Evolutionary conservation across 2,797 vertebrate species (phyloP), one percentile per base, ranked within the genome.

Genomic region (Pristis pectinata): DNA sequence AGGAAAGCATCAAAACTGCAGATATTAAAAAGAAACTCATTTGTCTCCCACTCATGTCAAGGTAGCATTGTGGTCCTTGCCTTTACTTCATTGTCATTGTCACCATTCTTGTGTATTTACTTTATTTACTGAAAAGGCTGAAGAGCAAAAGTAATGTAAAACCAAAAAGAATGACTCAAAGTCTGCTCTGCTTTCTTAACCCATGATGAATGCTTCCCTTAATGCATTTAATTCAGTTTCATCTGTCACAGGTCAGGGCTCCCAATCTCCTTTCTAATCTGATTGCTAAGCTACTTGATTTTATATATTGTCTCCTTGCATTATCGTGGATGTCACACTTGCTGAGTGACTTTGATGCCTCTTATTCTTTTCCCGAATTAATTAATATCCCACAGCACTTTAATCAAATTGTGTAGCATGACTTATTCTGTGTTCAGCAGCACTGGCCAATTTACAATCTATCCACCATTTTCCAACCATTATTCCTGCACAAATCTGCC

Each of bases 261-360:
- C 27, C 72, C 70, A 74, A 74, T 30, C 59, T 91, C 92, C 44
- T 94, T 72, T 53, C 2, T 94, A 94, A 94, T 94, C 70, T 76
- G 27, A 94, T 94, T 76, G 70, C 37, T n/a, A 76, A 72, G 7
- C 30, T 34, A 72, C 70, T 94, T 76, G 41, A 34, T 72, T 53
- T 72, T 72, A 93, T 76, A 94, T n/a, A 94, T 94, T 94, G 92
- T 94, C 70, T 56, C 92, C 15, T 94, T n/a, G 44, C 49, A 76
- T 94, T 76, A 94, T 34, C 49, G n/a, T 15, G 37, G 59, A 64
- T 61, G 59, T 89, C 34, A 7, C 85, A 89, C 5, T n/a, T 37
- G 15, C 59, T 67, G 59, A 67, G 67, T 91, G 87, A 67, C n/a
- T 67, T 67, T 67, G 61, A 67, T 67, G 87, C 61, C n/a, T 41